Conservation (phyloP, 1,140 invertebrate genomes). For the Zaprionus kolodkinae region DNA sequence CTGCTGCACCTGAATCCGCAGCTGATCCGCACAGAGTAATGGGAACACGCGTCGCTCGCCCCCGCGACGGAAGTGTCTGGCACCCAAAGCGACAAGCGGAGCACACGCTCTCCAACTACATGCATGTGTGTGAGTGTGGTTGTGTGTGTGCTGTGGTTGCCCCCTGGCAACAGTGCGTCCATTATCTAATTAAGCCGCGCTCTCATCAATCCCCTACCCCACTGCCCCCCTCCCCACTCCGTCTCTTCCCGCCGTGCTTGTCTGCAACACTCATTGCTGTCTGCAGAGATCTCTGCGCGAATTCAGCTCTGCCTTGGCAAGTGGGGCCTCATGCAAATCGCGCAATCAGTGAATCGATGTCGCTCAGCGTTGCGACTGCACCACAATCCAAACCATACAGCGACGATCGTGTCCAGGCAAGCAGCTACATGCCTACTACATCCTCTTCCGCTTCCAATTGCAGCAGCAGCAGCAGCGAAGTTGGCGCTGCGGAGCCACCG, state of each 20-base stretch:
- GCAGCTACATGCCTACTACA: conserved; percentile 37
- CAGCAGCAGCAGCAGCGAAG: conserved; percentile 36
- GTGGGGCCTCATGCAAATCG: conserved; percentile 36
- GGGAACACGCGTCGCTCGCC: conserved; percentile 1
- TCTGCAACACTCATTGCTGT: conserved; percentile 9
- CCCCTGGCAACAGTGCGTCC: conserved; percentile 47
- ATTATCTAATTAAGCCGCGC: conserved; percentile 70
- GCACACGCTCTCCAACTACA: background rate
- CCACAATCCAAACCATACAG: background rate
- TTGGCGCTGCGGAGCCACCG: conserved; percentile 24
- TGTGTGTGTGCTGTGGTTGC: background rate
- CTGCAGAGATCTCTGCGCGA: conserved; percentile 54
- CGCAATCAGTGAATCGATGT: conserved; percentile 60
- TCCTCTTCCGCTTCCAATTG: conserved; percentile 40
- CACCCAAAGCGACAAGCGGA: conserved; percentile 37
- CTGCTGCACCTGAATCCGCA: background rate
- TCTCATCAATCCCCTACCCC: background rate
- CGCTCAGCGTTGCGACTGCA: conserved; percentile 48
- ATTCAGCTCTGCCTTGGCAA: conserved; percentile 10
- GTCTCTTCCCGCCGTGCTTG: background rate
- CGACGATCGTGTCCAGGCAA: conserved; percentile 7
- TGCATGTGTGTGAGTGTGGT: background rate
- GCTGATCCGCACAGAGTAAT: conserved; percentile 6
- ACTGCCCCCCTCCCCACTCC: no score
- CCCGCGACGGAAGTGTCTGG: conserved; percentile 66